phyloP scores from a whole-genome alignment of 2,113 vertebrate genomes.

The Myotis davidii region DNA sequence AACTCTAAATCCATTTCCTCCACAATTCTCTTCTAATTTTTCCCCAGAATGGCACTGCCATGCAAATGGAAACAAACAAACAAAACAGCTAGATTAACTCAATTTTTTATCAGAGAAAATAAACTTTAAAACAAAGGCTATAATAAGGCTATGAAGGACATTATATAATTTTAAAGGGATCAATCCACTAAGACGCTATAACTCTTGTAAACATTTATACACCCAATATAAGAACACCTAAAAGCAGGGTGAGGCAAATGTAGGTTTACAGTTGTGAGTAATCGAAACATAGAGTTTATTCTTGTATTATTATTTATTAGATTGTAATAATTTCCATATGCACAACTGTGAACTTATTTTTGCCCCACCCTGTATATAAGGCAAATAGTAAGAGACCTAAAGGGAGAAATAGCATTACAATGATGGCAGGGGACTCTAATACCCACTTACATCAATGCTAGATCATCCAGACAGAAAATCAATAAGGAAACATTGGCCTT shows the following conservation, averaged over 20 bases:
- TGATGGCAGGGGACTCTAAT: neutral
- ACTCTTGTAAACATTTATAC: neutral
- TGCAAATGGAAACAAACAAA: neutral
- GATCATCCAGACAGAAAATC: neutral
- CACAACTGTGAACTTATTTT: neutral
- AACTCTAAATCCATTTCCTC: slow-evolving; percentile 19
- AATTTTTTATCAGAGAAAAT: neutral
- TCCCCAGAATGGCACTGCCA: neutral
- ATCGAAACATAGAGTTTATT: neutral
- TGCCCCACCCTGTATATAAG: neutral
- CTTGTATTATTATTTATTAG: neutral
- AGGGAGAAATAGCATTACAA: neutral
- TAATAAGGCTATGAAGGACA: neutral
- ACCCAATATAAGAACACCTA: neutral
- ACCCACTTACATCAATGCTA: neutral
- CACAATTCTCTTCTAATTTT: neutral
- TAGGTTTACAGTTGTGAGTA: neutral
- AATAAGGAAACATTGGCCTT: neutral
- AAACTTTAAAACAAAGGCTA: neutral
- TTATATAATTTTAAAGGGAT: neutral
- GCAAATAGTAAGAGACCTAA: neutral
- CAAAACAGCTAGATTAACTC: neutral
- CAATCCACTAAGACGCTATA: neutral
- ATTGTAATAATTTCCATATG: neutral
- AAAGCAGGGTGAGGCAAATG: neutral